Base-by-base conservation (phyloP, 1,140 invertebrate genomes). In the Drosophila repletoides region DNA sequence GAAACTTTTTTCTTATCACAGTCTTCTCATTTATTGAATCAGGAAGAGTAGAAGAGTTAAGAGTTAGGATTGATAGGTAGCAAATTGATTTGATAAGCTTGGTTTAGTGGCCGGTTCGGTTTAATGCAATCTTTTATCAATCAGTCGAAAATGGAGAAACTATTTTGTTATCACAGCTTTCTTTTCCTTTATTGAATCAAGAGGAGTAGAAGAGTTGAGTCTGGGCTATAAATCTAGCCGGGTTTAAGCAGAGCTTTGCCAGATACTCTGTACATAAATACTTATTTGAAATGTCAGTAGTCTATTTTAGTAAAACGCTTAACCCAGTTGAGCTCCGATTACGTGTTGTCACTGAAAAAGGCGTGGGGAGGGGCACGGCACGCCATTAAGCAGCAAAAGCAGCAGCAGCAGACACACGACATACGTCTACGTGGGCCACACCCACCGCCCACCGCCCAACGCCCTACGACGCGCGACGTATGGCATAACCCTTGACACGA, bases 401-500 rank as follows among this genome's bases (percentile, higher is more conserved):
- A 46, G 28, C n/a, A 53, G 29, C 31, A 48, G 26, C 49, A 56
- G 26, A 48, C 43, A 64, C 52, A 64, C 46, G 72, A 59, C 65
- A 63, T 56, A 59, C 28, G 34, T 31, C n/a, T n/a, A n/a, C 22
- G 46, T 46, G 29, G 67, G 34, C 36, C 29, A 53, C 38, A 28
- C 53, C 53, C 61, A 36, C 22, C 5, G 3, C 28, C 36, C 10
- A 22, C 2, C 26, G 5, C 3, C 0, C 28, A 17, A 9, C 9
- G 4, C 2, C 17, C 36, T 9, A 3, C 36, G 7, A 28, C 53
- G 49, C 17, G 14, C n/a, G 22, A 17, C 56, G 52, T 28, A 24
- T 45, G 43, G 55, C 55, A 67, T 72, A 71, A 75, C 72, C 67
- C 67, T 75, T 75, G 64, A 75, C 64, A 75, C 69, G 58, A 46